Evolutionary conservation across 2,797 vertebrate species (phyloP).

Genomic region (Catharus ustulatus): DNA sequence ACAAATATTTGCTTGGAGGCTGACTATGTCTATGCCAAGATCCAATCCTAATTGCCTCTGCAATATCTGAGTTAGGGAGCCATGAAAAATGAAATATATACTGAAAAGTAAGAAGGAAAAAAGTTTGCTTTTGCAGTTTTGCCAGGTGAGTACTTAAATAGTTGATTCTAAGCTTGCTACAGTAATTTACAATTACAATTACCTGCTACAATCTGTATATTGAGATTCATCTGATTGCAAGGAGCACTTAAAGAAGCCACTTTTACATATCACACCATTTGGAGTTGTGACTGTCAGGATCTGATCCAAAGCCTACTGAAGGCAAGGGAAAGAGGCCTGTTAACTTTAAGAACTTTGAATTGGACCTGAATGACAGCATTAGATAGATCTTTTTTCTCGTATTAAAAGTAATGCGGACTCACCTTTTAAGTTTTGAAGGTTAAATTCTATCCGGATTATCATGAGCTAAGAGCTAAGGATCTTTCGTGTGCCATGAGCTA

Average conservation of each 20-base stretch:
- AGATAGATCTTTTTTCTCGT: slow-evolving; percentile 12
- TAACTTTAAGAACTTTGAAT: slow-evolving; percentile 26
- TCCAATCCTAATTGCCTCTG: slow-evolving; percentile 56
- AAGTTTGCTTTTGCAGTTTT: slow-evolving; percentile 16
- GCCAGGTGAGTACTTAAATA: slow-evolving; percentile 38
- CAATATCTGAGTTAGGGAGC: slow-evolving; percentile 45
- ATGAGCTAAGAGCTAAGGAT: slow-evolving; percentile 47
- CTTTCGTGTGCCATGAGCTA: not conserved
- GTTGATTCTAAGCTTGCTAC: slow-evolving; percentile 38
- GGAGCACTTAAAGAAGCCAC: slow-evolving; percentile 57
- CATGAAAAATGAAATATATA: slow-evolving; percentile 38
- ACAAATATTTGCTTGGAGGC: slow-evolving; percentile 74
- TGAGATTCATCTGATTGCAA: slow-evolving; percentile 69
- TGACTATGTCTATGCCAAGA: slow-evolving; percentile 57
- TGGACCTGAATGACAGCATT: slow-evolving; percentile 11
- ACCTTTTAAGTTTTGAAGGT: slow-evolving; percentile 52
- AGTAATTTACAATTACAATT: slow-evolving; percentile 71
- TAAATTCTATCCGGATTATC: slow-evolving; percentile 55
- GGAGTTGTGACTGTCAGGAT: slow-evolving; percentile 39
- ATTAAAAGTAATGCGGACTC: slow-evolving; percentile 17
- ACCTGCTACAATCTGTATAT: slow-evolving; percentile 58
- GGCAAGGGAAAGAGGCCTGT: not conserved
- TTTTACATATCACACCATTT: slow-evolving; percentile 41
- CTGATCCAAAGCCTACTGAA: slow-evolving; percentile 48
- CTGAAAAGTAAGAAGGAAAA: not conserved